phyloP scores from a whole-genome alignment of 2,888 invertebrate genomes.

The Eudasyphora cyanicolor region DNA sequence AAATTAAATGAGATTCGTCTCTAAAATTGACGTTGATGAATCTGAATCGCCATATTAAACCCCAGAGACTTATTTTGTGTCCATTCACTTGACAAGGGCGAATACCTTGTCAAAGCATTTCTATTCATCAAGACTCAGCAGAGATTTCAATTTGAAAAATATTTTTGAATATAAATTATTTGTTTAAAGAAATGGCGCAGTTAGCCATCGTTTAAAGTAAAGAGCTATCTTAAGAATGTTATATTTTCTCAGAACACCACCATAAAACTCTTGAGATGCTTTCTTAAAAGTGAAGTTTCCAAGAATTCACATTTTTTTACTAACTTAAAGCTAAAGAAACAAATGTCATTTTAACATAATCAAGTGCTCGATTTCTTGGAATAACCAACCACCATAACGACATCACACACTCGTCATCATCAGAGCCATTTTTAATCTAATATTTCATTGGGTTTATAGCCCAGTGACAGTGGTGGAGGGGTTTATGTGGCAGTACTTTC shows the following conservation, averaged over 20 bases:
- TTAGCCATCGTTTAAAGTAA: background rate
- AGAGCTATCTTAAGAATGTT: background rate
- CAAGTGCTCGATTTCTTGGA: constrained; percentile 15
- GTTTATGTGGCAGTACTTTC: background rate
- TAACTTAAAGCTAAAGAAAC: background rate
- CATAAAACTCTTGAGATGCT: background rate
- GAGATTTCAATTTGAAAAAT: background rate
- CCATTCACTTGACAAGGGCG: background rate
- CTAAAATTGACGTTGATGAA: background rate
- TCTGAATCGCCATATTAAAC: background rate
- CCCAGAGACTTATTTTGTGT: background rate
- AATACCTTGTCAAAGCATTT: background rate
- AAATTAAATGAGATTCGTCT: background rate
- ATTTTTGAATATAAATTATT: background rate
- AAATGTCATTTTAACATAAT: constrained; percentile 16
- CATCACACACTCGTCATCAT: constrained; percentile 13
- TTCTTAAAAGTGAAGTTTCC: background rate
- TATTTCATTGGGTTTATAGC: constrained; percentile 20
- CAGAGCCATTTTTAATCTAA: constrained; percentile 28
- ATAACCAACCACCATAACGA: constrained; percentile 22
- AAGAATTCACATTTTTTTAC: background rate
- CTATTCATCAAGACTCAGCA: too few relatives aligned
- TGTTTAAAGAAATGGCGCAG: background rate
- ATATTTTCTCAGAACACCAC: background rate
- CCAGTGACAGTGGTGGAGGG: background rate